These are phyloP conservation scores for Aleiodes testaceus DNA, from an alignment of 2,888 invertebrate genomes.

Conservation along the genomic window DNA sequence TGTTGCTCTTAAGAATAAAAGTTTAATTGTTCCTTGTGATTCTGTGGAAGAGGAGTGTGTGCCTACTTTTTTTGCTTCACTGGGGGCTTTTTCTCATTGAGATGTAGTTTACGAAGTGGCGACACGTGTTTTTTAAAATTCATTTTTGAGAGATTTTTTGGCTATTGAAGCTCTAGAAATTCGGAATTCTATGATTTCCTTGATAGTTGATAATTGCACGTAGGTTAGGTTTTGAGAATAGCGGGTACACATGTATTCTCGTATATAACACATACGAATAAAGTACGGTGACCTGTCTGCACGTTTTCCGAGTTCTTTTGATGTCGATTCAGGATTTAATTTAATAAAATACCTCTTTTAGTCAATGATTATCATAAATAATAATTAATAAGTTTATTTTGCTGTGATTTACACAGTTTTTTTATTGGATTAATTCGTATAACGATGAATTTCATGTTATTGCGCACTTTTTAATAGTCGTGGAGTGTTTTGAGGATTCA, in stretches of 20 bases:
- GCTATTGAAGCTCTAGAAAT: neutral
- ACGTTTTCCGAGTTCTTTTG: too few relatives aligned
- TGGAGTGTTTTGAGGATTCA: neutral
- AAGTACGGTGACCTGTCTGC: too few relatives aligned
- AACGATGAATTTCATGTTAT: neutral
- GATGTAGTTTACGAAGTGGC: neutral
- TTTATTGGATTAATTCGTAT: neutral
- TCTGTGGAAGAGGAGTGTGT: neutral
- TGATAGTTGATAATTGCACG: constrained; percentile 62
- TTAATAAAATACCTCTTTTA: too few relatives aligned
- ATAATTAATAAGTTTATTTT: too few relatives aligned
- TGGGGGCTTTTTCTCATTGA: neutral
- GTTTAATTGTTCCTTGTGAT: too few relatives aligned
- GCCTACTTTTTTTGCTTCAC: constrained; percentile 3
- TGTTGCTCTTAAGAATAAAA: too few relatives aligned
- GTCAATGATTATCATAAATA: too few relatives aligned
- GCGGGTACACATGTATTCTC: constrained; percentile 8
- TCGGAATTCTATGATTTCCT: constrained; percentile 45
- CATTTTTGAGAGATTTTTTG: neutral
- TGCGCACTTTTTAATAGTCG: constrained; percentile 8
- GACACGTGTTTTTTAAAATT: neutral
- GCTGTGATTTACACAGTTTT: too few relatives aligned
- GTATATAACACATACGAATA: neutral
- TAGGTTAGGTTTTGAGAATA: constrained; percentile 65
- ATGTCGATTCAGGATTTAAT: too few relatives aligned